These are phyloP conservation scores for Rhinatrema bivittatum DNA, from an alignment of 2,797 vertebrate species.

Conservation along the genomic window DNA sequence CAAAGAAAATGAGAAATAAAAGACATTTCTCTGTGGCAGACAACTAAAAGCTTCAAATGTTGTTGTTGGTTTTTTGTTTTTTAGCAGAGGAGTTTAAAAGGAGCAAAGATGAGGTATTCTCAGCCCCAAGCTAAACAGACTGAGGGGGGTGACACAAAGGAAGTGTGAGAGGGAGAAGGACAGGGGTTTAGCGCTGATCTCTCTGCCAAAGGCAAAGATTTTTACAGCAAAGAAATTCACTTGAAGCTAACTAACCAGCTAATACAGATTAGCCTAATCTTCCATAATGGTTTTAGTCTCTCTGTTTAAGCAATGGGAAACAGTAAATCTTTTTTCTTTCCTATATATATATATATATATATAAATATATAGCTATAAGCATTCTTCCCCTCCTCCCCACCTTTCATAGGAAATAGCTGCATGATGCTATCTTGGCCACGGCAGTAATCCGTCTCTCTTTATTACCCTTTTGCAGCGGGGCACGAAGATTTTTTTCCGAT, in stretches of 20 bases:
- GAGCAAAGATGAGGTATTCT: no score
- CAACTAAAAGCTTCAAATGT: no score
- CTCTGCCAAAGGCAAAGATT: conserved; percentile 31
- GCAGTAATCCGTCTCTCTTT: conserved; percentile 66
- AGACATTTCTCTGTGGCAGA: no score
- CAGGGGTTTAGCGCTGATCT: no score
- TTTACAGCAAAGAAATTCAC: conserved; percentile 48
- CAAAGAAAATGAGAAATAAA: no score
- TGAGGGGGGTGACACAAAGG: no score
- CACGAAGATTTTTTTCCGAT: conserved; percentile 73
- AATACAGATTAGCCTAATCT: conserved; percentile 79
- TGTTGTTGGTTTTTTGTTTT: no score
- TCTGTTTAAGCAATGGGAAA: conserved; percentile 59
- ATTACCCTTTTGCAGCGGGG: conserved; percentile 54
- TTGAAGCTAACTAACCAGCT: conserved; percentile 58
- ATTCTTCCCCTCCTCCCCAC: conserved; percentile 41
- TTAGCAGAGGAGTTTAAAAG: no score
- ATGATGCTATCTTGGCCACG: conserved; percentile 59
- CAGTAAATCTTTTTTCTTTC: conserved; percentile 52
- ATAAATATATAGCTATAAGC: conserved; percentile 32
- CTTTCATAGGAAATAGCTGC: conserved; percentile 42
- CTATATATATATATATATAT: conserved; percentile 33
- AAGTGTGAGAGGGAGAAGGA: no score
- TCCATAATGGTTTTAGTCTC: conserved; percentile 82
- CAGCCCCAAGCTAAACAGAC: no score